A percentile compares a stretch with the other conserved stretches of the same genome.
Evolutionary conservation across 2,113 vertebrate species (phyloP).

Genomic region (Onychostoma macrolepis): DNA sequence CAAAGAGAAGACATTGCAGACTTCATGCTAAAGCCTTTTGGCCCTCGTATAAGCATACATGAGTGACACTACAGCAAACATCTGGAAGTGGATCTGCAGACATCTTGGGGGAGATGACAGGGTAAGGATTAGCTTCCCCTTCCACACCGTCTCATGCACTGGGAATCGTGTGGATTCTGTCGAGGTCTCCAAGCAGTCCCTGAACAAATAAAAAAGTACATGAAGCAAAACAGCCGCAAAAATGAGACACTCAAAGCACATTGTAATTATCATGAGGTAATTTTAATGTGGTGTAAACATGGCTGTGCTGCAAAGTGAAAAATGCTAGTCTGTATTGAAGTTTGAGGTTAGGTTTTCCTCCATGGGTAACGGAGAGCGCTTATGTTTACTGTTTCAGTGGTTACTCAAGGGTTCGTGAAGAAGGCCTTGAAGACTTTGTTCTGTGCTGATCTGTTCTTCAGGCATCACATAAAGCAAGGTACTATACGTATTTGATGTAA

Average conservation of each 20-base stretch:
- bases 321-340: slow-evolving; percentile 61
- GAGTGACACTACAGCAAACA: slow-evolving; percentile 55
- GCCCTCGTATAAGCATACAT: slow-evolving; percentile 27
- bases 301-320: slow-evolving; percentile 51
- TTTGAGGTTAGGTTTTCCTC: slow-evolving; percentile 59
- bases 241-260: slow-evolving; percentile 60
- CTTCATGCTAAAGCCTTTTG: slow-evolving; percentile 33
- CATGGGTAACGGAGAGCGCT: slow-evolving; percentile 57
- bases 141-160: slow-evolving; percentile 42
- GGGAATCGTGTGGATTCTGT: slow-evolving; percentile 49
- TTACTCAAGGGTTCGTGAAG: slow-evolving; percentile 43
- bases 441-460: slow-evolving; percentile 44
- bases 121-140: slow-evolving; percentile 20
- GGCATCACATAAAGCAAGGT: neutral
- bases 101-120: slow-evolving; percentile 50
- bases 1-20: slow-evolving; percentile 36
- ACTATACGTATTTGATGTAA: neutral
- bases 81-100: slow-evolving; percentile 56
- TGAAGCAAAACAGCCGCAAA: slow-evolving; percentile 62
- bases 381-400: slow-evolving; percentile 52
- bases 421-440: slow-evolving; percentile 32
- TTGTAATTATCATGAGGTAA: slow-evolving; percentile 68
- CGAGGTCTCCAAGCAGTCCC: slow-evolving; percentile 47
- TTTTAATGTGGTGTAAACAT: slow-evolving; percentile 69
- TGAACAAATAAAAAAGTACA: slow-evolving; percentile 68